Conservation (phyloP, 1,140 invertebrate species). For the Papilio aristodemus region DNA sequence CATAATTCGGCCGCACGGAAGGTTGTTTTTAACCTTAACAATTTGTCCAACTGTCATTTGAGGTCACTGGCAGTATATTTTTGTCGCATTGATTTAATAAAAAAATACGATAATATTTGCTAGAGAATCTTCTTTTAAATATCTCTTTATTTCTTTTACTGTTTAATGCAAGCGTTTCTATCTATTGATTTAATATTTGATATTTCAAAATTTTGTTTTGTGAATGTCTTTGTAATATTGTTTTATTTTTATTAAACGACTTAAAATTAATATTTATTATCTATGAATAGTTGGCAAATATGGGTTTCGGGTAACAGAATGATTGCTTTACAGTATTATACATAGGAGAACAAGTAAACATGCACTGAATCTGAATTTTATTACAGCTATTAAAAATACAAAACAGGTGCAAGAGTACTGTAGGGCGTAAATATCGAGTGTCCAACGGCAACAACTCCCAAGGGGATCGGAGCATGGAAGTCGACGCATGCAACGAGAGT, state of each 20-base stretch:
- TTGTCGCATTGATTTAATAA: not conserved
- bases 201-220: not conserved
- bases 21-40: conserved; percentile 18
- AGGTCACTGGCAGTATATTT: not conserved
- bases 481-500: conserved; percentile 14
- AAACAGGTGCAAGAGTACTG: conserved; percentile 26
- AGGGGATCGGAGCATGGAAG: conserved; percentile 25
- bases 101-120: not conserved
- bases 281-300: too few species aligned
- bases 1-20: conserved; percentile 5
- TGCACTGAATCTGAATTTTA: conserved; percentile 13
- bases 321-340: too few species aligned
- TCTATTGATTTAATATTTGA: not conserved
- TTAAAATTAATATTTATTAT: too few species aligned
- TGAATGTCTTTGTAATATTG: not conserved
- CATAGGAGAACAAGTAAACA: conserved; percentile 7
- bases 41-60: conserved; percentile 1
- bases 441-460: conserved; percentile 25
- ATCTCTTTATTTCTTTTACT: not conserved
- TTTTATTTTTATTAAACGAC: too few species aligned
- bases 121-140: not conserved
- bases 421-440: conserved; percentile 30
- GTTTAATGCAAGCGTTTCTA: not conserved
- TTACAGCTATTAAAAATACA: conserved; percentile 30
- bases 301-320: too few species aligned